A percentile compares a stretch with the other conserved stretches of the same genome.
These are phyloP conservation scores for Homalodisca vitripennis DNA, from an alignment of 1,140 invertebrate genomes.

Conservation along the genomic window DNA sequence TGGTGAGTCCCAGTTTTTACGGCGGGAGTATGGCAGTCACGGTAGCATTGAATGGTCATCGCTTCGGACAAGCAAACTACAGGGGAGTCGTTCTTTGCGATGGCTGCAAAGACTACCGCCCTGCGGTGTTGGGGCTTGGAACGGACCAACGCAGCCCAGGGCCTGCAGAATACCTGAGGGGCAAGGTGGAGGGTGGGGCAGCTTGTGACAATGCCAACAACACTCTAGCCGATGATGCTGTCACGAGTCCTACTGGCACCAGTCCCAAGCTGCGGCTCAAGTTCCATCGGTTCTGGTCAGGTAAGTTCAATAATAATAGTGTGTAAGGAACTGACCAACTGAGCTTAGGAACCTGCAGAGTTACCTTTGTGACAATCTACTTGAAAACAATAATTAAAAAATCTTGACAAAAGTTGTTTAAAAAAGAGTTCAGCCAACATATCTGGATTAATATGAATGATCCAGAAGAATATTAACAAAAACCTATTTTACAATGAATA, in stretches of 20 bases:
- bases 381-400: no score
- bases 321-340: no score
- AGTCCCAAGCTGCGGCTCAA: constrained; percentile 70
- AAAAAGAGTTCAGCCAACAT: no score
- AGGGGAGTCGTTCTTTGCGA: constrained; percentile 62
- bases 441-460: no score
- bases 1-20: constrained; percentile 41
- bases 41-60: constrained; percentile 69
- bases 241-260: constrained; percentile 45
- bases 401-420: no score
- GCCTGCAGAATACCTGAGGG: constrained; percentile 61
- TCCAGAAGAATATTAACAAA: no score
- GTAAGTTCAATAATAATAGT: neutral
- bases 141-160: constrained; percentile 62
- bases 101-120: constrained; percentile 73
- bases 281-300: constrained; percentile 40
- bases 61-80: constrained; percentile 39
- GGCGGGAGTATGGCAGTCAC: constrained; percentile 60
- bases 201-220: constrained; percentile 45
- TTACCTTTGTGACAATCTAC: no score
- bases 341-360: no score
- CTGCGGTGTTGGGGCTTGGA: constrained; percentile 53
- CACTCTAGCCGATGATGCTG: constrained; percentile 43
- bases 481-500: no score
- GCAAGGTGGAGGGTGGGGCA: constrained; percentile 43